phyloP scores from a whole-genome alignment of 2,888 invertebrate species.

The Lasiommata megera region DNA sequence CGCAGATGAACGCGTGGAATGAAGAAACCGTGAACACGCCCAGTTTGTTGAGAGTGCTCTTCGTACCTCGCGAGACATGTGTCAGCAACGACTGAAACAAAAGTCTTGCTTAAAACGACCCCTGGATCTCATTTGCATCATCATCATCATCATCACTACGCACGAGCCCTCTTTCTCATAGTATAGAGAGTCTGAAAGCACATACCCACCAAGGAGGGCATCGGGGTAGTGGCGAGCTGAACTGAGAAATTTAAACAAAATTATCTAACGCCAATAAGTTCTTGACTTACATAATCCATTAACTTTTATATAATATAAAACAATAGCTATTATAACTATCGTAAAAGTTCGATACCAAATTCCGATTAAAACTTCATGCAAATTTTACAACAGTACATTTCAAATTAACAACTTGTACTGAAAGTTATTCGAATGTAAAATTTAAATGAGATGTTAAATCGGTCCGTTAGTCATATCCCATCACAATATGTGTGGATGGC shows the following conservation, averaged over 20 bases:
- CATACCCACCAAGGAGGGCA: too few relatives aligned
- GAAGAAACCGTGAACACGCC: slow-evolving; percentile 99
- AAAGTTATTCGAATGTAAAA: not conserved
- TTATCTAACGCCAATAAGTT: too few relatives aligned
- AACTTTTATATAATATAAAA: too few relatives aligned
- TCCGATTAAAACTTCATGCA: not conserved
- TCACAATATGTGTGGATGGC: not conserved
- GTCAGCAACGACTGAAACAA: slow-evolving; percentile 93
- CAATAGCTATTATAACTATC: too few relatives aligned
- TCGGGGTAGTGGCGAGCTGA: too few relatives aligned
- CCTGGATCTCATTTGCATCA: too few relatives aligned
- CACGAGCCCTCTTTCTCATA: too few relatives aligned
- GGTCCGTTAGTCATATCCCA: not conserved
- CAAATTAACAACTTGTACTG: not conserved
- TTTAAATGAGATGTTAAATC: slow-evolving; percentile 10
- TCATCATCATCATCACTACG: too few relatives aligned
- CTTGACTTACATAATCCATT: too few relatives aligned
- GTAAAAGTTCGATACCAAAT: too few relatives aligned
- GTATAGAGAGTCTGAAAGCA: too few relatives aligned
- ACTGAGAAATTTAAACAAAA: too few relatives aligned
- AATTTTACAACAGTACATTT: not conserved
- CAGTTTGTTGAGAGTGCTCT: slow-evolving; percentile 95
- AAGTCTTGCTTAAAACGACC: slow-evolving; percentile 20
- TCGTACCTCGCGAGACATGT: slow-evolving; percentile 96
- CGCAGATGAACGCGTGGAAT: slow-evolving; percentile 98